phyloP scores from a whole-genome alignment of 1,140 invertebrate genomes.

The Drosophila sucinea region DNA sequence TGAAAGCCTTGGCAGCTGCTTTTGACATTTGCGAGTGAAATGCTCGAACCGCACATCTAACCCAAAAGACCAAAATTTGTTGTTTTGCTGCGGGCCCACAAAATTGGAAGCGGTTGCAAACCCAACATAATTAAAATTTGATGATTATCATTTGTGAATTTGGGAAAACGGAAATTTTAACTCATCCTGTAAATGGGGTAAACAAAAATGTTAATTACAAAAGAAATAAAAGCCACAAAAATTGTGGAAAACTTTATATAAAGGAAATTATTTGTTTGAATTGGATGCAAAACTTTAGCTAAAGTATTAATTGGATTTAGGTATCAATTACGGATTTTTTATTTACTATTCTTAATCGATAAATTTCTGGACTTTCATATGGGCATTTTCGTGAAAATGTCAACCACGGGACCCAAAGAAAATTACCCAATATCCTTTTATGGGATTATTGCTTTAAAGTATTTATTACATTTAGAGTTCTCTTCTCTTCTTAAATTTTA shows the following conservation, averaged over 20 bases:
- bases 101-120: conserved; percentile 11
- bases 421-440: too few relatives aligned
- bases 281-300: too few relatives aligned
- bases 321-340: too few relatives aligned
- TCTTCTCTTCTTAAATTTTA: too few relatives aligned
- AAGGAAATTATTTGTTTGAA: neutral
- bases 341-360: too few relatives aligned
- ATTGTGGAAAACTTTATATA: neutral
- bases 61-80: conserved; percentile 29
- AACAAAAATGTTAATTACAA: conserved; percentile 1
- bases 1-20: conserved; percentile 45
- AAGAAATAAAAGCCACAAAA: neutral
- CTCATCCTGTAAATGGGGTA: conserved; percentile 3
- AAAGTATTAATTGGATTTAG: too few relatives aligned
- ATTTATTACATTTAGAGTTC: too few relatives aligned
- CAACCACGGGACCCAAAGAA: too few relatives aligned
- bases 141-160: conserved; percentile 58
- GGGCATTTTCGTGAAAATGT: too few relatives aligned
- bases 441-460: too few relatives aligned
- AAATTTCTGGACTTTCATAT: too few relatives aligned
- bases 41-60: conserved; percentile 21
- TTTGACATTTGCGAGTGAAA: conserved; percentile 43
- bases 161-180: neutral
- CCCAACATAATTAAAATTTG: conserved; percentile 61
- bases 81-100: conserved; percentile 26